A percentile compares a stretch with the other conserved stretches of the same genome.
These are phyloP conservation scores for Pantherophis vulpinus DNA, from an alignment of 2,797 vertebrate species.

Conservation along the genomic window DNA sequence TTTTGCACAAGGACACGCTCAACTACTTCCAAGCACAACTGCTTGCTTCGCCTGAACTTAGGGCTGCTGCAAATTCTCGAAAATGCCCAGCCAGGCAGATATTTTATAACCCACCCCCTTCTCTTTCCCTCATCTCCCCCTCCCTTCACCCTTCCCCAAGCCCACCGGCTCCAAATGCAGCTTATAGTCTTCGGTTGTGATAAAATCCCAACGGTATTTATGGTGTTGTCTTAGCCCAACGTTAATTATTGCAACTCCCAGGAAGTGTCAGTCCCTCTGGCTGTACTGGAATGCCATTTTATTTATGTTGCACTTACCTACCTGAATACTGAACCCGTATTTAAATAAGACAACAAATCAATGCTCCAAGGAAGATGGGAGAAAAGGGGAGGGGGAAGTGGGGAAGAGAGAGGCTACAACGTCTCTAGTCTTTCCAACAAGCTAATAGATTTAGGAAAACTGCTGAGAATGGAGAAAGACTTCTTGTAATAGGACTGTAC, in stretches of 20 bases:
- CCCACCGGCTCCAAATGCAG: slow-evolving; percentile 63
- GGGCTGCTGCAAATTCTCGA: fast-evolving
- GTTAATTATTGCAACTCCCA: slow-evolving; percentile 68
- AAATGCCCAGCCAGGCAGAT: not conserved
- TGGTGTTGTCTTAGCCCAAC: slow-evolving; percentile 61
- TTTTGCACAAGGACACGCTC: not conserved
- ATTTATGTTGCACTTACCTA: slow-evolving; percentile 69
- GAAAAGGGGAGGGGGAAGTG: not conserved
- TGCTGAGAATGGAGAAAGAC: not conserved
- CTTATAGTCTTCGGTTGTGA: slow-evolving; percentile 67
- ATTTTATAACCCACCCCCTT: slow-evolving; percentile 24
- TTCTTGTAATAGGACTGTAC: not conserved
- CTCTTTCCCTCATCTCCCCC: not conserved
- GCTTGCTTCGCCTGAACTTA: not conserved
- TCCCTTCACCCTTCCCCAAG: slow-evolving; percentile 14
- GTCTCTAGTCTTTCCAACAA: not conserved
- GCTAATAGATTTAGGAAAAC: slow-evolving; percentile 1
- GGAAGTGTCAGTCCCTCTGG: slow-evolving; percentile 66
- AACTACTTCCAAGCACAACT: not conserved
- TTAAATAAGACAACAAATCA: slow-evolving; percentile 62
- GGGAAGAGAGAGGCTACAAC: not conserved
- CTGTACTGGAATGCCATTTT: slow-evolving; percentile 61
- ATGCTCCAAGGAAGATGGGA: not conserved
- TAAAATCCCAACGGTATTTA: slow-evolving; percentile 69
- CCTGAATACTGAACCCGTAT: slow-evolving; percentile 49